A percentile compares a stretch with the other conserved stretches of the same genome.
These are phyloP conservation scores for Onchidella celtica DNA, from an alignment of 2,888 invertebrate species.

Conservation along the genomic window DNA sequence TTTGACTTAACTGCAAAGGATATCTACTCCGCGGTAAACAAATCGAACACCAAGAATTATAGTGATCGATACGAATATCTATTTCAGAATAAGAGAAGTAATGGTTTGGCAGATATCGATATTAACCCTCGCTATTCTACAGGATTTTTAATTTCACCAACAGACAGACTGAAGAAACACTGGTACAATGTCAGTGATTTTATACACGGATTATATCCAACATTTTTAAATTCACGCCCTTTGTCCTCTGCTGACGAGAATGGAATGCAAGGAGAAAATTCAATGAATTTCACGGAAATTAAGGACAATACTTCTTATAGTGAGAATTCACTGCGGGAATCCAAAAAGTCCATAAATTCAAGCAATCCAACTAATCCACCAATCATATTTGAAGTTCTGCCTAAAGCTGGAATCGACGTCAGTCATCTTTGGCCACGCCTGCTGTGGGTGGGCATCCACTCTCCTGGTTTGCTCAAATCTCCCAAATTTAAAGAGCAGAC, in stretches of 20 bases:
- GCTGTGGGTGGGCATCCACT: constrained; percentile 37
- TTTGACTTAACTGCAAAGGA: neutral
- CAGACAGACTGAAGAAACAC: neutral
- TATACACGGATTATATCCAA: neutral
- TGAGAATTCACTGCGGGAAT: neutral
- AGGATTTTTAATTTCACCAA: neutral
- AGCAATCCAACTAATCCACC: neutral
- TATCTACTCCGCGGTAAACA: no score
- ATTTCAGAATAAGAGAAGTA: neutral
- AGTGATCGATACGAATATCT: neutral
- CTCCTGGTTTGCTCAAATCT: constrained; percentile 41
- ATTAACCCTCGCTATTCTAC: neutral
- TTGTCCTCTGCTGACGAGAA: neutral
- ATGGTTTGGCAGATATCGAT: neutral
- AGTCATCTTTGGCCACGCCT: constrained; percentile 11
- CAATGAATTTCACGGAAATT: neutral
- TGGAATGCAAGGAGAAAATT: neutral
- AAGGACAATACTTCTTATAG: no score
- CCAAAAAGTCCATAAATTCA: neutral
- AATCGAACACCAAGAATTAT: no score
- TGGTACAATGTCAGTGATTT: neutral
- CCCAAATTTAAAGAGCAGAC: constrained; percentile 29
- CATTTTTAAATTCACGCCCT: neutral
- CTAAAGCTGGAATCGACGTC: neutral
- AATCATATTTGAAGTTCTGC: neutral